Base-by-base conservation (phyloP, 2,113 vertebrate species). In the Tinamus guttatus region DNA sequence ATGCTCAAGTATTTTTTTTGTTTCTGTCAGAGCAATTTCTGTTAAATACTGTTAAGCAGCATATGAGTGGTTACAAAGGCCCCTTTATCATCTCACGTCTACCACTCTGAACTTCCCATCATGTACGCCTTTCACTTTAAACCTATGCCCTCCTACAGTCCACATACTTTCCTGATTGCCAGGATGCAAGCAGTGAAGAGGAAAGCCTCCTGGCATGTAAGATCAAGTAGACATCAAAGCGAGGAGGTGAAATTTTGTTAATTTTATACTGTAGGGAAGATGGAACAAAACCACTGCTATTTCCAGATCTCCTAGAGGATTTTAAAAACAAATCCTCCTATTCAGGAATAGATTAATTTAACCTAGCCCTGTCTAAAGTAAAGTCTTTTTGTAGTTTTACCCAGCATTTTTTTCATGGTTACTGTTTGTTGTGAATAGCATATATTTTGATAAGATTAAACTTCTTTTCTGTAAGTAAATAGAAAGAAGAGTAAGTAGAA, bases 361-460 rank as follows among this genome's bases (percentile, higher is more conserved):
- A 81, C 4, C 13, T 51, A 49, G 7, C 1, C 43, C 25, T 77
- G 4, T 13, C 8, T 68, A 58, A 38, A 63, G 77, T 2, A 0
- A 1, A 1, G 7, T 38, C 0, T 4, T 70, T 81, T 77, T 58
- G 12, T 62, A 69, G 11, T 27, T 58, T 12, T 47, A 24, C 2
- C 1, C 58, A 78, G 5, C 49, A 52, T 51, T 67, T 89, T 64
- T 76, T 65, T 71, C 30, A 7, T 38, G 12, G 3, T 67, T 81
- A 6, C 7, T 20, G 3, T 69, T 77, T 69, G 3, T 54, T 83
- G 27, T 54, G 30, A 60, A 25, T 59, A 22, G 9, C 32, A 17
- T 91, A 21, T 58, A 36, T 47, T 65, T 67, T 36, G 1, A 51
- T 45, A 11, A 43, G 12, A 71, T 11, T 68, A 56, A 81, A 8